These are phyloP conservation scores for Calypte anna DNA, from an alignment of 2,113 vertebrate genomes.

Conservation along the genomic window DNA sequence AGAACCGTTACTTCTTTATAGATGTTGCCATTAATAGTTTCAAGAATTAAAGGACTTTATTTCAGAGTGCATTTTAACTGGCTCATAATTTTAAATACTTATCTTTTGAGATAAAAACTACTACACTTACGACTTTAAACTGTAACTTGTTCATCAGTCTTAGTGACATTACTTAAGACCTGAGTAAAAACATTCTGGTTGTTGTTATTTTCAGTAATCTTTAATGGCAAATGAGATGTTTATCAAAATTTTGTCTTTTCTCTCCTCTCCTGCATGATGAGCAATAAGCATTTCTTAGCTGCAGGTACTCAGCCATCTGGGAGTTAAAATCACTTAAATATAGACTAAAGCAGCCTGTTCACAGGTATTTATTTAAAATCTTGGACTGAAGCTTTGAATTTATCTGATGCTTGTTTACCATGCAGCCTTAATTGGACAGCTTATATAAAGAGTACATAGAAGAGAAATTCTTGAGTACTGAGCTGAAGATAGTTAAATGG, in stretches of 20 bases:
- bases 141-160: neutral
- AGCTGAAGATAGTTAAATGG: neutral
- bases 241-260: neutral
- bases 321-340: neutral
- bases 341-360: neutral
- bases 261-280: neutral
- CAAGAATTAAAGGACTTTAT: constrained; percentile 6
- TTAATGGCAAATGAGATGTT: neutral
- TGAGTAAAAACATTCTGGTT: neutral
- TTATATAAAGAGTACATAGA: neutral
- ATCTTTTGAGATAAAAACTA: neutral
- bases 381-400: neutral
- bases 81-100: constrained; percentile 23
- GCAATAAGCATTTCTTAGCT: neutral
- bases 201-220: neutral
- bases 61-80: constrained; percentile 9
- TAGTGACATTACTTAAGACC: neutral
- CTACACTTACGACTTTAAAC: neutral
- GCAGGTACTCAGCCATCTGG: neutral
- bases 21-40: neutral
- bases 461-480: neutral
- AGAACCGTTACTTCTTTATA: neutral
- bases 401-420: neutral
- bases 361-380: neutral
- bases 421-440: neutral